Evolutionary conservation across 2,888 invertebrate genomes (phyloP).

Genomic region (Agonum fuliginosum): DNA sequence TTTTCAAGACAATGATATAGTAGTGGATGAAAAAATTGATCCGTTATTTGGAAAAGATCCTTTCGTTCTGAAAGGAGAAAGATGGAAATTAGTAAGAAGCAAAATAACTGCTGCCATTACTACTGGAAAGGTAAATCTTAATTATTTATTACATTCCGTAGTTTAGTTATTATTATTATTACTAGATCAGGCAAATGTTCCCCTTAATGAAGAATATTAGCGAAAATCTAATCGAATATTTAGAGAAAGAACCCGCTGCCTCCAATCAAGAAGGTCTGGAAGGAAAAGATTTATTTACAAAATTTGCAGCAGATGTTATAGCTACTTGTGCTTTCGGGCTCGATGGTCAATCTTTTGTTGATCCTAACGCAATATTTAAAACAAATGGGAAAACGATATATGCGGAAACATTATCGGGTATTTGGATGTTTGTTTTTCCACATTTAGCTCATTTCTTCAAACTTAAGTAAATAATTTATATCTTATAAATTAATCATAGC

Average conservation of each 20-base stretch:
- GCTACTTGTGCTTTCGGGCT: conserved; percentile 72
- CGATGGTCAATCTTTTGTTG: conserved; percentile 69
- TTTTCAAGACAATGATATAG: conserved; percentile 70
- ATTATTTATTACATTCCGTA: too few relatives aligned
- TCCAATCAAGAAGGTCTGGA: conserved; percentile 69
- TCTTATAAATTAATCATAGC: too few relatives aligned
- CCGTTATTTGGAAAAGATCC: conserved; percentile 72
- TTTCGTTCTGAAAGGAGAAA: conserved; percentile 72
- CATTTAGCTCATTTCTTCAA: too few relatives aligned
- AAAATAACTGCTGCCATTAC: conserved; percentile 75
- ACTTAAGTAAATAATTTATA: background rate
- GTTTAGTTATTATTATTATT: conserved; percentile 55
- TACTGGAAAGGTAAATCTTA: conserved; percentile 72
- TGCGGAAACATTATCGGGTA: too few relatives aligned
- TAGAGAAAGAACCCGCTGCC: conserved; percentile 67
- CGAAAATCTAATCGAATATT: conserved; percentile 70
- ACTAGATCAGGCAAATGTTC: conserved; percentile 73
- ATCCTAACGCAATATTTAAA: conserved; percentile 66
- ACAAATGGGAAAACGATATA: conserved; percentile 67
- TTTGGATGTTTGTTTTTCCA: too few relatives aligned
- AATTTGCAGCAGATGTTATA: conserved; percentile 72
- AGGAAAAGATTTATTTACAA: conserved; percentile 70
- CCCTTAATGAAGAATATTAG: conserved; percentile 72
- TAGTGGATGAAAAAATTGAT: conserved; percentile 71
- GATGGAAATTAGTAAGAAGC: conserved; percentile 73